phyloP scores from a whole-genome alignment of 1,140 invertebrate genomes.

The Drosophila bocqueti region DNA sequence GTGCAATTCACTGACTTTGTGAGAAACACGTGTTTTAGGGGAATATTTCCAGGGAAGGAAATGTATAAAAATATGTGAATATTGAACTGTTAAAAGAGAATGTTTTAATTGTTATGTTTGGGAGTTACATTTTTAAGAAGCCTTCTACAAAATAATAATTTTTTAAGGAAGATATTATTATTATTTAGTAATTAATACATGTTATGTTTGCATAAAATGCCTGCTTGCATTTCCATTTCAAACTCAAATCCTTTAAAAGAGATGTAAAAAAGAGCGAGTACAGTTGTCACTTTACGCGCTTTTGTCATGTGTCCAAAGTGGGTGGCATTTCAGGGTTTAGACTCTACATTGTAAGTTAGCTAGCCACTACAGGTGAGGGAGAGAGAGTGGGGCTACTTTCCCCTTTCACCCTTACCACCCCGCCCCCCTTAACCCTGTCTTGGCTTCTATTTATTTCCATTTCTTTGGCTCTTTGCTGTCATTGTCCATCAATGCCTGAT shows the following conservation, averaged over 20 bases:
- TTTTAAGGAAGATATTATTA: no score
- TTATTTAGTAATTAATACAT: no score
- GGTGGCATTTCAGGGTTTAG: constrained; percentile 2
- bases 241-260: neutral
- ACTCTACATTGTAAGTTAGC: neutral
- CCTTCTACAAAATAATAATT: no score
- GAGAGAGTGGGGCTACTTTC: neutral
- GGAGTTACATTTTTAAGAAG: no score
- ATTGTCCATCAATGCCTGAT: constrained; percentile 38
- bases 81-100: no score
- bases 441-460: constrained; percentile 10
- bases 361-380: neutral
- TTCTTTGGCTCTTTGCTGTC: constrained; percentile 18
- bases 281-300: constrained; percentile 7
- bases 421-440: neutral
- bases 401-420: no score
- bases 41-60: no score
- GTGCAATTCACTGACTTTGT: no score
- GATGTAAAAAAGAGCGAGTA: neutral
- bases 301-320: constrained; percentile 8
- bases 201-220: neutral
- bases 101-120: no score
- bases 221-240: neutral
- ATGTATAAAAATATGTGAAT: no score
- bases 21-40: no score